Percentiles rank a stretch among this genome's conserved stretches.
These are phyloP conservation scores for Lepetodrilus schrolli DNA, from an alignment of 2,888 invertebrate species.

Conservation along the genomic window DNA sequence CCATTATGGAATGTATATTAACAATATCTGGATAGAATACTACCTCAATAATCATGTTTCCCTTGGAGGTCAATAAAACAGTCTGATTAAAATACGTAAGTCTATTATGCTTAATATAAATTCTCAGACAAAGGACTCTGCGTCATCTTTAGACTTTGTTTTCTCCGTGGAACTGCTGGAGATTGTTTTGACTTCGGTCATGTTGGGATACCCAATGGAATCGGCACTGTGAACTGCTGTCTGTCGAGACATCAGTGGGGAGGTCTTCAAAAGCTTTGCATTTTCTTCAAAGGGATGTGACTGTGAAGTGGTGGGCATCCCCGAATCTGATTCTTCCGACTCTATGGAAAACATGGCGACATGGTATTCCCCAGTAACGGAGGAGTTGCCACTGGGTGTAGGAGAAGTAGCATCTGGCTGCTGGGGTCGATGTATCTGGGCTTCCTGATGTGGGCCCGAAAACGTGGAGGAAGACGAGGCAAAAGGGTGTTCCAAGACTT, in stretches of 20 bases:
- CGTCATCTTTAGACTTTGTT: constrained; percentile 8
- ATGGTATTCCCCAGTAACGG: not conserved
- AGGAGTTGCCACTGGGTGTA: not conserved
- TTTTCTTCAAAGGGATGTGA: too few relatives aligned
- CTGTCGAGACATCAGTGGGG: not conserved
- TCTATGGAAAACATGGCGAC: not conserved
- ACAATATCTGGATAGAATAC: too few relatives aligned
- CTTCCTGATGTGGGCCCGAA: not conserved
- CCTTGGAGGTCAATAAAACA: not conserved
- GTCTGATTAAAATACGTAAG: too few relatives aligned
- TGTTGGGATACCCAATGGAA: too few relatives aligned
- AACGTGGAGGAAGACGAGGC: not conserved
- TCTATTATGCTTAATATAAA: too few relatives aligned
- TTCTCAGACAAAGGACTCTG: constrained; percentile 32
- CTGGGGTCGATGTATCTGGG: not conserved
- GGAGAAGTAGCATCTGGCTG: not conserved
- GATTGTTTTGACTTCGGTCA: not conserved
- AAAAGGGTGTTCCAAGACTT: constrained; percentile 31
- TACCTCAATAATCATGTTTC: too few relatives aligned
- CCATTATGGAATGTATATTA: not conserved
- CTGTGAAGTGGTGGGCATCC: too few relatives aligned
- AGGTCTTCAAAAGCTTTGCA: not conserved
- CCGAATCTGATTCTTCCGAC: not conserved
- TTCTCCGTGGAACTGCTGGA: not conserved
- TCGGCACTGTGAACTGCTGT: too few relatives aligned